Evolutionary conservation across 1,140 invertebrate species (phyloP).

Genomic region (Anoplolepis gracilipes): DNA sequence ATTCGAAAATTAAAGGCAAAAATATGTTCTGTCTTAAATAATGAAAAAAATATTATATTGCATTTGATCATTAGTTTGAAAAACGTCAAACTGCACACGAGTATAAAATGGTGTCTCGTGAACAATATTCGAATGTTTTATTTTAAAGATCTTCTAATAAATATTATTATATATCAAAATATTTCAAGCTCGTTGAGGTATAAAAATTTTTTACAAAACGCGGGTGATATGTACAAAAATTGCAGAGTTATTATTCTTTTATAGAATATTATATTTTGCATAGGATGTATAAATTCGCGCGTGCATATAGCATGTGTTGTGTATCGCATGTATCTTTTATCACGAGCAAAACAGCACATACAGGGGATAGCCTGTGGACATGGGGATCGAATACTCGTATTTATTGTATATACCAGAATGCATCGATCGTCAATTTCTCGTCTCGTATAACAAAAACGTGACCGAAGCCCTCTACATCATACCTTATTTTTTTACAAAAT

Average conservation of each 20-base stretch:
- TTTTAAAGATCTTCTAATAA: neutral
- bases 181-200: conserved; percentile 6
- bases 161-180: neutral
- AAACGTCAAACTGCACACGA: neutral
- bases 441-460: neutral
- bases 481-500: too few species aligned
- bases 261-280: conserved; percentile 19
- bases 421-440: neutral
- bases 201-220: neutral
- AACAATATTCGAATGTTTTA: neutral
- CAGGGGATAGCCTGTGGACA: neutral
- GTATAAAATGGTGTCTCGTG: neutral
- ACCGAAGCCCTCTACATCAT: neutral
- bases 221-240: neutral
- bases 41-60: neutral
- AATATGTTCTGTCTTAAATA: neutral
- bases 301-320: neutral
- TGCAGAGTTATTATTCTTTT: neutral
- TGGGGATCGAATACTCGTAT: conserved; percentile 30
- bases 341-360: neutral
- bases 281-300: neutral
- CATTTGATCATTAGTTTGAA: neutral
- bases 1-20: neutral
- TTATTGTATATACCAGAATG: conserved; percentile 28
- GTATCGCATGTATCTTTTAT: conserved; percentile 39